Evolutionary conservation across 2,113 vertebrate species (phyloP), one percentile per base, ranked within the genome.

Genomic region (Conger conger): DNA sequence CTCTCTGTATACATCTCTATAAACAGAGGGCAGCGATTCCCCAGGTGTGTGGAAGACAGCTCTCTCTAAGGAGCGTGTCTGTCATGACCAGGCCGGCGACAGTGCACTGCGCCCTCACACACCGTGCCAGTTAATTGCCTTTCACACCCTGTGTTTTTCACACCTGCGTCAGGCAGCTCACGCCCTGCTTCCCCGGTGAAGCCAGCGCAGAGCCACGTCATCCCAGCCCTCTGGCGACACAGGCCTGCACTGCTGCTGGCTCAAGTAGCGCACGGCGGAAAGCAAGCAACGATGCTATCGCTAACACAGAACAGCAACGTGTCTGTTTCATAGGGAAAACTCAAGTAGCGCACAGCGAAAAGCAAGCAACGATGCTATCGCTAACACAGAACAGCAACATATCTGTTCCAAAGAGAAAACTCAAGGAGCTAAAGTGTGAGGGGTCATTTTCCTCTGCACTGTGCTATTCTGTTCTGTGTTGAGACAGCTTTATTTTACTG

Each of bases 111-210:
- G 20, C 57, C 80, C 83, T 76, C 35, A 90, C 87, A 57, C 63
- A 83, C 76, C 92, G 76, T 50, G 81, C 8, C 79, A 79, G 86
- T 91, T 95, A 95, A 95, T 94, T 95, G 93, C 90, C 91, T 94
- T 93, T 95, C 92, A 90, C 94, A 94, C 93, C 90, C 94, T 87
- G 84, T 81, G 76, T 91, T 92, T 93, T 92, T 83, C 88, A 85
- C 82, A 82, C 76, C 84, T 80, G 63, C 88, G 87, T 50, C n/a
- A 73, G 68, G 27, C 27, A 33, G 27, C 68, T 73, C 68, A 2
- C 7, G 27, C 57, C 57, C 57, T 4, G 57, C 4, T 63, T 23
- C 57, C 4, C 57, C 27, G 57, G 20, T 63, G 20, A 5, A 63
- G 27, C 20, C 57, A 27, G 18, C 57, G 27, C 57, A 63, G 57